Percentiles rank a stretch among this genome's conserved stretches.
Conservation (phyloP, 2,888 invertebrate species). For the Cheilosia pagana region DNA sequence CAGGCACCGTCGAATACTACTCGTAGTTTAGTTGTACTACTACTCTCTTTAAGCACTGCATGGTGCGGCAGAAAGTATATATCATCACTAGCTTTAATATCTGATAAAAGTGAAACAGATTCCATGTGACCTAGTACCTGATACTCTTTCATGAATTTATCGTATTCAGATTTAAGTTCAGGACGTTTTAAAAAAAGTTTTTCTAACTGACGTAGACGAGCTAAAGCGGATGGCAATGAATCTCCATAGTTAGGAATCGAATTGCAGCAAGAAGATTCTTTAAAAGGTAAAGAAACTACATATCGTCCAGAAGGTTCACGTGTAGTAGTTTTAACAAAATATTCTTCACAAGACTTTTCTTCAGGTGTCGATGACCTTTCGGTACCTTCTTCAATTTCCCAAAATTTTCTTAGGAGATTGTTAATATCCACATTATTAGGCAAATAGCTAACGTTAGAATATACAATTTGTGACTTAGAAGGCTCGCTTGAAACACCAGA, state of each 20-base stretch:
- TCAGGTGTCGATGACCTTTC: neutral
- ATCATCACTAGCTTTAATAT: neutral
- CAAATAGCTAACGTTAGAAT: neutral
- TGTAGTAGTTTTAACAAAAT: conserved; percentile 2
- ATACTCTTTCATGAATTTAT: neutral
- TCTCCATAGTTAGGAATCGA: neutral
- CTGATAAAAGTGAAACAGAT: neutral
- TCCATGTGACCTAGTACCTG: neutral
- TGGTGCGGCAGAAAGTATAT: neutral
- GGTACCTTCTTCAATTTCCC: neutral
- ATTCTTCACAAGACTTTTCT: neutral
- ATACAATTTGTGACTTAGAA: neutral
- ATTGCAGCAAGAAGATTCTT: neutral
- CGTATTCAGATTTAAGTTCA: neutral
- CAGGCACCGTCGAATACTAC: conserved; percentile 21
- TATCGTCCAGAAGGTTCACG: conserved; percentile 9
- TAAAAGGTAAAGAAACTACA: conserved; percentile 7
- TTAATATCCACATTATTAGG: neutral
- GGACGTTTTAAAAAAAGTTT: neutral
- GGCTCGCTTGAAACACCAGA: neutral
- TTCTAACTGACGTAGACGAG: conserved; percentile 6
- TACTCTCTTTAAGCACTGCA: conserved; percentile 2
- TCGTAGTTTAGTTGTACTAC: conserved; percentile 18
- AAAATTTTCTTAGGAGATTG: neutral
- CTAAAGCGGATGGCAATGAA: conserved; percentile 2